phyloP scores from a whole-genome alignment of 2,797 vertebrate species.

The Anabacerthia variegaticeps region DNA sequence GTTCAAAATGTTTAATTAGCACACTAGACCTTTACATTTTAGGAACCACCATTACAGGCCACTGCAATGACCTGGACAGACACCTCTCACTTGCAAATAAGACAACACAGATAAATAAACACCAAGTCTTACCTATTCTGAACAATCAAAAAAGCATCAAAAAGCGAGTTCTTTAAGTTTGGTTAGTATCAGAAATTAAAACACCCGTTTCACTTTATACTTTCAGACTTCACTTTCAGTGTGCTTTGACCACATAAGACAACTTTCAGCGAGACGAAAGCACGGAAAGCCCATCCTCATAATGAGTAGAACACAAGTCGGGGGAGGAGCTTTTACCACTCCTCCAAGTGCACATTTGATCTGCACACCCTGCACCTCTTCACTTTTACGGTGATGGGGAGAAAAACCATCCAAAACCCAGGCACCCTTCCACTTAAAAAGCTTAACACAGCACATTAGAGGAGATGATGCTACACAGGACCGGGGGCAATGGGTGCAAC shows the following conservation, averaged over 20 bases:
- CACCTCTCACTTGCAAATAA: background rate
- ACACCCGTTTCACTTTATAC: background rate
- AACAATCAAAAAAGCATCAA: background rate
- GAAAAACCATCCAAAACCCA: background rate
- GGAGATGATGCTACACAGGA: no score
- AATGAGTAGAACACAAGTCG: background rate
- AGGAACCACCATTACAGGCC: background rate
- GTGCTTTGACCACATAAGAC: background rate
- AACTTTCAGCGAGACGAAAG: background rate
- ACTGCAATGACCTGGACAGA: background rate
- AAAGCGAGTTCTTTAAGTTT: background rate
- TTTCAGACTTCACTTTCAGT: background rate
- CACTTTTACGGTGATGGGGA: rapidly evolving
- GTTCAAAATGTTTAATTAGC: background rate
- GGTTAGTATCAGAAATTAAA: background rate
- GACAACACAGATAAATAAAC: background rate
- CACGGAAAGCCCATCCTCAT: background rate
- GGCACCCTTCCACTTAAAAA: background rate
- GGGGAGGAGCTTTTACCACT: rapidly evolving
- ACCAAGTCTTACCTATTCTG: background rate
- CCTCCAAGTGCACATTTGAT: background rate
- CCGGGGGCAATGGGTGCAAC: background rate
- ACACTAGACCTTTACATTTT: background rate
- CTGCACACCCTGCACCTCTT: background rate
- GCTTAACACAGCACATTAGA: rapidly evolving